Conservation (phyloP, 2,113 vertebrate genomes). For the Synchiropus splendidus region DNA sequence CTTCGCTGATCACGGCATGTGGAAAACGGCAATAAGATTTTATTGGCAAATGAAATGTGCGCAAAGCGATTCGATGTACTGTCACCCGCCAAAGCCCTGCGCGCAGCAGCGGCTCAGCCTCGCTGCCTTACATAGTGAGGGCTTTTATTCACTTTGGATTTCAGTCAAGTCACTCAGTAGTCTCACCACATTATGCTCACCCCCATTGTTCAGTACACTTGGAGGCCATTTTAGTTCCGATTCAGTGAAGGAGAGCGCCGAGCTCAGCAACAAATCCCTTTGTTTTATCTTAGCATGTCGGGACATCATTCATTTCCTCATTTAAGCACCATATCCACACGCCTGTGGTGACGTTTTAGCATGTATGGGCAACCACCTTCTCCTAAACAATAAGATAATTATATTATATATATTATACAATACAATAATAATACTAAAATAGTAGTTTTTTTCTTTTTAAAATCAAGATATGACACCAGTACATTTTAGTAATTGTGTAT, state of each 20-base stretch:
- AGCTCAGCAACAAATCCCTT: constrained; percentile 46
- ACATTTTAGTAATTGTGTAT: no score
- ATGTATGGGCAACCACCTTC: no score
- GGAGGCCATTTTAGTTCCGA: constrained; percentile 68
- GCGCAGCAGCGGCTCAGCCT: constrained; percentile 56
- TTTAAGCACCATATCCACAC: constrained; percentile 1
- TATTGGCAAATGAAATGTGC: constrained; percentile 56
- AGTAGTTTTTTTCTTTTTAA: no score
- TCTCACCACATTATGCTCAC: constrained; percentile 65
- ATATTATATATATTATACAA: no score
- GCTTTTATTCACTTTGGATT: constrained; percentile 68
- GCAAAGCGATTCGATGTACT: constrained; percentile 50
- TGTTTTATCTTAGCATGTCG: constrained; percentile 25
- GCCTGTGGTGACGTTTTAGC: no score
- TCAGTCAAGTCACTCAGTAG: constrained; percentile 68
- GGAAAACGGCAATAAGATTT: constrained; percentile 47
- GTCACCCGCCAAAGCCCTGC: constrained; percentile 55
- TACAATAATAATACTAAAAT: no score
- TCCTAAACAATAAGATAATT: no score
- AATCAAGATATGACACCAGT: no score
- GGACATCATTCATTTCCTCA: constrained; percentile 22
- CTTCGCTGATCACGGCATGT: constrained; percentile 23
- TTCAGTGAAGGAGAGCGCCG: constrained; percentile 50
- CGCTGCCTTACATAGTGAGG: constrained; percentile 58
- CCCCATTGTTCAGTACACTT: constrained; percentile 65